These are phyloP conservation scores for Pterocles gutturalis DNA, from an alignment of 2,113 vertebrate genomes.

Conservation along the genomic window DNA sequence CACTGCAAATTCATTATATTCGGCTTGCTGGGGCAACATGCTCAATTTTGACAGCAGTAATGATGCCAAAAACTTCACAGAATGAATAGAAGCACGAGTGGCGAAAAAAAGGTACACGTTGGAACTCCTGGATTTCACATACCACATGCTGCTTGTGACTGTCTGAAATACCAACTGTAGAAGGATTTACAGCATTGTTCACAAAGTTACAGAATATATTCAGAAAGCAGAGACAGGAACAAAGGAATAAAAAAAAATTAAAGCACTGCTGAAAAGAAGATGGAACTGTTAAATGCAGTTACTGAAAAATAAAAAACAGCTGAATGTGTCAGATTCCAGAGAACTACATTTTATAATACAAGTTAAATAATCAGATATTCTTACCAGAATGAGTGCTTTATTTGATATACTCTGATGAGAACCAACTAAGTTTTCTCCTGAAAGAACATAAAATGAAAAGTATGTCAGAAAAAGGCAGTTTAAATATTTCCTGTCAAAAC, in stretches of 20 bases:
- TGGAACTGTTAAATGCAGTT: background rate
- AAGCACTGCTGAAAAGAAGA: background rate
- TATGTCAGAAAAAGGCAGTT: background rate
- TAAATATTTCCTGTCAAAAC: background rate
- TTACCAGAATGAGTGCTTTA: constrained; percentile 12
- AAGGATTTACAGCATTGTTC: background rate
- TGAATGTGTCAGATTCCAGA: background rate
- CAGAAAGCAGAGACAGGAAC: background rate
- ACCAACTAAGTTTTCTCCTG: background rate
- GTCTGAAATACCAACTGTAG: background rate
- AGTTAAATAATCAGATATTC: constrained; percentile 13
- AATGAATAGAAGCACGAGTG: background rate
- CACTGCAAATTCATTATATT: background rate
- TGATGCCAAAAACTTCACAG: background rate
- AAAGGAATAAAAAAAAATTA: constrained; percentile 15
- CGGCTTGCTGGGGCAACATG: background rate
- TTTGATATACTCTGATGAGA: background rate
- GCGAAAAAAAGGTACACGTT: background rate
- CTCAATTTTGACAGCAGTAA: background rate
- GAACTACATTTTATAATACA: background rate
- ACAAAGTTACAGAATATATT: background rate
- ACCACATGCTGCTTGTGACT: background rate
- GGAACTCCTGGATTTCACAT: background rate
- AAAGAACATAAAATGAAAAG: constrained; percentile 24
- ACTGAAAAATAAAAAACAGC: constrained; percentile 1